Percentiles rank a stretch among this genome's conserved stretches.
phyloP scores from a whole-genome alignment of 1,140 invertebrate species.

The Hylyphantes graminicola region DNA sequence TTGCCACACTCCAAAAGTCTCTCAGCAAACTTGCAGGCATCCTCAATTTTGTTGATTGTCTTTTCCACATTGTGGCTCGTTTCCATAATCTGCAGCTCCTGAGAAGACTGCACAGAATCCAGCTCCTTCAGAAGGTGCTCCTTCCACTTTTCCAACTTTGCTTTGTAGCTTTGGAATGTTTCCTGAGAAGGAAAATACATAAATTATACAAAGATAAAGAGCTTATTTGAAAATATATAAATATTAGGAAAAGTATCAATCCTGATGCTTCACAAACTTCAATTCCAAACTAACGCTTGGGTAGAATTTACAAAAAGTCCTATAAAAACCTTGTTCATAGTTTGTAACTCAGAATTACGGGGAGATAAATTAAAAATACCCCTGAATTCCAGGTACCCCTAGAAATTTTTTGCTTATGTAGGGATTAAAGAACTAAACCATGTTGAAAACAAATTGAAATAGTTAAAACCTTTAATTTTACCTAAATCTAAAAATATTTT shows the following conservation, averaged over 20 bases:
- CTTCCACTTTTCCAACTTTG: conserved; percentile 80
- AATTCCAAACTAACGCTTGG: too few relatives aligned
- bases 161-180: conserved; percentile 82
- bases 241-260: background rate
- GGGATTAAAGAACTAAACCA: too few relatives aligned
- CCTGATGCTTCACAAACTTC: too few relatives aligned
- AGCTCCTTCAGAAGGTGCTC: conserved; percentile 82
- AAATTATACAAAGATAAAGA: background rate
- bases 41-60: conserved; percentile 82
- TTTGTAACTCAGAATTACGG: too few relatives aligned
- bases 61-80: conserved; percentile 82
- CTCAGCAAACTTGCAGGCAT: conserved; percentile 84
- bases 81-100: conserved; percentile 89
- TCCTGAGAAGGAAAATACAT: conserved; percentile 68
- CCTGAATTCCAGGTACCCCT: too few relatives aligned
- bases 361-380: too few relatives aligned
- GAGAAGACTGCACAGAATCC: conserved; percentile 81
- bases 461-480: too few relatives aligned
- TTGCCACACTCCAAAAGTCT: conserved; percentile 84
- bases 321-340: too few relatives aligned
- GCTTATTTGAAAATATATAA: background rate
- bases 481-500: too few relatives aligned
- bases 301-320: too few relatives aligned
- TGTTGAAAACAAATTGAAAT: too few relatives aligned
- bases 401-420: too few relatives aligned